Base-by-base conservation (phyloP, 2,797 vertebrate species). In the Petrocephalus sullivani region DNA sequence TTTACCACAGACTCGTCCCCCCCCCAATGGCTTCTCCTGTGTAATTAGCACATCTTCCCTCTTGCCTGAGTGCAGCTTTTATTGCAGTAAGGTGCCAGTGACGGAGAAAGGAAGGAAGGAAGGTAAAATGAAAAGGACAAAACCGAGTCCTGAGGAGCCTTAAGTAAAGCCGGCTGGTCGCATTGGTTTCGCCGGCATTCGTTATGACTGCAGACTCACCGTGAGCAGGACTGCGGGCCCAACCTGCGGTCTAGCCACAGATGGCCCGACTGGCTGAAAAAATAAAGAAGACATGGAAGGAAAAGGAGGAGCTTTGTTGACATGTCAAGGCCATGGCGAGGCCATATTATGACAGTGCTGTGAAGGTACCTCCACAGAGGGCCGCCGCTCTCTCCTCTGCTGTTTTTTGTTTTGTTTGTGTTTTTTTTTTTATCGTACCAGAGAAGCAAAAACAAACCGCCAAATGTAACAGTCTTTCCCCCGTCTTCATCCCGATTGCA, bases 401-500 rank as follows among this genome's bases (percentile, higher is more conserved):
- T 91, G 93, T 83, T 91, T 93, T 95, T 95, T 94, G 92, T 92
- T 91, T 92, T 96, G 95, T 95, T 94, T 92, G 92, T 91, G 92
- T 96, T 95, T 95, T 94, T 93, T 92, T 92, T 91, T 93, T 96
- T 95, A 96, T 96, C 96, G 93, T 93, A 90, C 90, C 92, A 89
- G 37, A 90, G 89, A 92, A 92, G 91, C 90, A 91, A 94, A 93
- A 93, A 95, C 94, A 96, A 96, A 96, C 95, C 94, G 94, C 94
- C 95, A 95, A 96, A 96, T 96, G 95, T 96, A 96, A 96, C 96
- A 96, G 96, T 96, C 95, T 96, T 93, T 91, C 93, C 91, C 94
- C 95, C 94, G 94, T 95, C 95, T 95, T 94, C 92, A 94, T 94
- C 92, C 95, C 94, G 93, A 95, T 96, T 95, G 96, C 95, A 96